Percentiles rank a stretch among this genome's conserved stretches.
These are phyloP conservation scores for Drosophila micromelanica DNA, from an alignment of 1,140 invertebrate genomes.

Conservation along the genomic window DNA sequence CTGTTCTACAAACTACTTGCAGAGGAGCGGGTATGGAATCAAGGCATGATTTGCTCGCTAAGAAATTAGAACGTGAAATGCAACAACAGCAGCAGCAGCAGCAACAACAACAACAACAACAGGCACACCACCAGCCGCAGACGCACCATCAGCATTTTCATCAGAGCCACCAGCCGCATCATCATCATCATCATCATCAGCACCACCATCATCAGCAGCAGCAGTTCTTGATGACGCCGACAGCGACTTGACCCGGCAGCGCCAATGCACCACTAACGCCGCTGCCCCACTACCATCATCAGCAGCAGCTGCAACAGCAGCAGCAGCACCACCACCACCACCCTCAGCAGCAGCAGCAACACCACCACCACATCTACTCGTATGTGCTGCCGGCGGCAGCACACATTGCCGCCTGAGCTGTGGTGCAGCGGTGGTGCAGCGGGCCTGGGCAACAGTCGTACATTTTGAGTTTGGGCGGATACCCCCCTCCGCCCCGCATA, in stretches of 20 bases:
- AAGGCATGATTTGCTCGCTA: constrained; percentile 84
- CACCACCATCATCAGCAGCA: constrained; percentile 77
- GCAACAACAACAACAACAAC: constrained; percentile 69
- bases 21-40: constrained; percentile 85
- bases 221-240: constrained; percentile 83
- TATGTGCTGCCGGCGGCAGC: constrained; percentile 77
- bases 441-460: constrained; percentile 33
- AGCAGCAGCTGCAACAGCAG: constrained; percentile 45
- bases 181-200: constrained; percentile 68
- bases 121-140: constrained; percentile 71
- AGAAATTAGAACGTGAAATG: constrained; percentile 82
- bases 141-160: constrained; percentile 66
- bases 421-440: constrained; percentile 27
- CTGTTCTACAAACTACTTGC: constrained; percentile 48
- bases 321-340: constrained; percentile 44
- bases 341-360: constrained; percentile 26
- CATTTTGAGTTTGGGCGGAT: constrained; percentile 66
- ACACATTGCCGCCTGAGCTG: constrained; percentile 72
- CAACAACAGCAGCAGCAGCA: constrained; percentile 66
- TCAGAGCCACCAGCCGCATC: constrained; percentile 63
- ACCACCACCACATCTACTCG: constrained; percentile 73
- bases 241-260: constrained; percentile 84
- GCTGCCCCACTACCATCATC: constrained; percentile 49
- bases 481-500: constrained; percentile 32
- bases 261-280: constrained; percentile 54